A percentile compares a stretch with the other conserved stretches of the same genome.
phyloP scores from a whole-genome alignment of 2,797 vertebrate species.

The Oreonectes daqikongensis region DNA sequence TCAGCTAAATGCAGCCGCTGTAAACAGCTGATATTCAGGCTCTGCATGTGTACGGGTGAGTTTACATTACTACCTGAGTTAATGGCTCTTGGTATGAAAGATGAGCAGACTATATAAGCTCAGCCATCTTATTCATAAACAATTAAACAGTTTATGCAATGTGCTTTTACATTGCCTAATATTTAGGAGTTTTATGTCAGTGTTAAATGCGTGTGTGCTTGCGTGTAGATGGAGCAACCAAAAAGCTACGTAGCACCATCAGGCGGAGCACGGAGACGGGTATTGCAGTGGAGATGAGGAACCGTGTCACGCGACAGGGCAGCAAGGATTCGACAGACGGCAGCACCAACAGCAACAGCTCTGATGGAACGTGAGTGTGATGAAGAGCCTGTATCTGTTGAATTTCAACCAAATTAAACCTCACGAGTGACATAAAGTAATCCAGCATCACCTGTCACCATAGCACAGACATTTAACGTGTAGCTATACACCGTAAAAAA shows the following conservation, averaged over 20 bases:
- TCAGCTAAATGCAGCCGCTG: constrained; percentile 28
- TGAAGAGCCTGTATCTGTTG: no score
- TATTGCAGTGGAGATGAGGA: constrained; percentile 97
- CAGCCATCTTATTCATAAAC: constrained; percentile 26
- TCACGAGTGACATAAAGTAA: neutral
- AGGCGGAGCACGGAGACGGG: constrained; percentile 96
- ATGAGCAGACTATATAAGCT: constrained; percentile 23
- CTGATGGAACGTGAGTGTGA: constrained; percentile 90
- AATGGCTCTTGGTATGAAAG: constrained; percentile 28
- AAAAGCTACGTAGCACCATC: constrained; percentile 97
- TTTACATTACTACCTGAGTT: constrained; percentile 23
- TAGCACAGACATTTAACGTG: no score
- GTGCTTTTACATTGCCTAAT: constrained; percentile 1
- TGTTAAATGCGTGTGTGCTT: neutral
- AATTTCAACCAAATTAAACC: no score
- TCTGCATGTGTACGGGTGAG: constrained; percentile 10
- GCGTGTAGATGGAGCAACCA: constrained; percentile 85
- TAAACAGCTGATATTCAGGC: constrained; percentile 32
- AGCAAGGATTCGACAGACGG: constrained; percentile 96
- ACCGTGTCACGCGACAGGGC: constrained; percentile 91
- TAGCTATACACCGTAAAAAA: no score
- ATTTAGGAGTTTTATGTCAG: constrained; percentile 38
- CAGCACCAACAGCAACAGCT: constrained; percentile 98
- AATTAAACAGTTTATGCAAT: constrained; percentile 1
- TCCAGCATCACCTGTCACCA: neutral